Evolutionary conservation across 2,113 vertebrate species (phyloP).

Genomic region (Gracilinanus agilis): DNA sequence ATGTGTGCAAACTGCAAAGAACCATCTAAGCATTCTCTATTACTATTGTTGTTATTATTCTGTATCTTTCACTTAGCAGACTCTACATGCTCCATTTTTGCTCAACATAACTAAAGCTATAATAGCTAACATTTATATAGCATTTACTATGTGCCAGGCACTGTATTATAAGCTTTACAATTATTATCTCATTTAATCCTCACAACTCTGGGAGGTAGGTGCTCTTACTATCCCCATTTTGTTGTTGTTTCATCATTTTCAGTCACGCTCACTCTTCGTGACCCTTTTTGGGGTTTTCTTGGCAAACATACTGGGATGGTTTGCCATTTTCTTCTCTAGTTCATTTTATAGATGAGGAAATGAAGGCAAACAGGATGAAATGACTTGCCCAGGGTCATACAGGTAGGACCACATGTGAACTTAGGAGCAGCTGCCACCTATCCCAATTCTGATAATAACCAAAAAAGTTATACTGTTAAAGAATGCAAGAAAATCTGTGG

Average conservation of each 20-base stretch:
- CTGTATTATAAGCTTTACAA: neutral
- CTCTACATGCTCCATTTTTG: neutral
- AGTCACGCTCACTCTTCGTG: neutral
- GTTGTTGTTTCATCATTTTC: neutral
- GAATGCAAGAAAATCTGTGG: neutral
- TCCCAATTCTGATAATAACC: neutral
- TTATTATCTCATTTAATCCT: neutral
- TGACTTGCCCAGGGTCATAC: neutral
- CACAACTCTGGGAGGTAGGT: neutral
- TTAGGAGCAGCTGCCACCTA: neutral
- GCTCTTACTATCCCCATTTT: neutral
- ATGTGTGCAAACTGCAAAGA: neutral
- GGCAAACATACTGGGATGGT: no score
- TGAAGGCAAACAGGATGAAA: neutral
- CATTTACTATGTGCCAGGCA: neutral
- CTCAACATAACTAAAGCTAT: slow-evolving; percentile 10
- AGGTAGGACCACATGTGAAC: neutral
- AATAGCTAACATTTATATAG: neutral
- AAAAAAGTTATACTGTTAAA: neutral
- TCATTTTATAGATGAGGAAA: neutral
- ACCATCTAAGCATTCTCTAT: neutral
- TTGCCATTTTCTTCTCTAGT: neutral
- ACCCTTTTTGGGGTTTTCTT: neutral
- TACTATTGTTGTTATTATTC: neutral
- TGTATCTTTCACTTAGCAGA: neutral